phyloP scores from a whole-genome alignment of 1,140 invertebrate genomes.

The Lordiphosa stackelbergi region DNA sequence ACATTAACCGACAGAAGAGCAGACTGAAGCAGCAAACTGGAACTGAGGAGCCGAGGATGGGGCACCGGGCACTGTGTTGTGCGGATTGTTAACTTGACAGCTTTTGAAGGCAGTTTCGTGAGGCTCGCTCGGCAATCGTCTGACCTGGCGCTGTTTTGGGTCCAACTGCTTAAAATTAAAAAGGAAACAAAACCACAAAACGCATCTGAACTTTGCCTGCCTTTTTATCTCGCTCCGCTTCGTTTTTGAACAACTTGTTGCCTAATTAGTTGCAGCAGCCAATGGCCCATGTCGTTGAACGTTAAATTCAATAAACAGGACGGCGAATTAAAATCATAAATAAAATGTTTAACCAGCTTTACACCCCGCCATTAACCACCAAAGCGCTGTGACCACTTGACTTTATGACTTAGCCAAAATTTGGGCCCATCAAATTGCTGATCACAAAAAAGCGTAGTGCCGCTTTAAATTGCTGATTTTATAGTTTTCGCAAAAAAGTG shows the following conservation, averaged over 20 bases:
- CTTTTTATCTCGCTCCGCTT: conserved; percentile 28
- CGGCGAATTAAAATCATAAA: conserved; percentile 26
- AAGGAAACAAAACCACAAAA: conserved; percentile 31
- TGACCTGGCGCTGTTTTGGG: conserved; percentile 68
- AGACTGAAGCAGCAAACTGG: conserved; percentile 19
- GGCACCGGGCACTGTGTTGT: conserved; percentile 49
- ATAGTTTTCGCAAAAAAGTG: conserved; percentile 42
- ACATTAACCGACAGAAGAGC: conserved; percentile 76
- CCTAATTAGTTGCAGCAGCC: conserved; percentile 71
- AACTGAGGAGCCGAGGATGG: conserved; percentile 18
- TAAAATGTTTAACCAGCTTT: conserved; percentile 49
- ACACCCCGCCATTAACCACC: conserved; percentile 33
- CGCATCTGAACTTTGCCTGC: conserved; percentile 53
- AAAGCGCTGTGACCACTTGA: conserved; percentile 49
- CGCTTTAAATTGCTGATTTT: conserved; percentile 40
- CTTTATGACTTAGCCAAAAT: conserved; percentile 55
- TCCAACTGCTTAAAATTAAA: conserved; percentile 69
- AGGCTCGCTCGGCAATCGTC: conserved; percentile 61
- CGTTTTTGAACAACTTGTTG: conserved; percentile 38
- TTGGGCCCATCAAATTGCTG: conserved; percentile 33
- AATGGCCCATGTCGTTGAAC: conserved; percentile 22
- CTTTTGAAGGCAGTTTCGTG: conserved; percentile 73
- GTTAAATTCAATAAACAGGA: conserved; percentile 29
- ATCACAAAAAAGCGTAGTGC: conserved; percentile 9
- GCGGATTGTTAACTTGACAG: conserved; percentile 76